Evolutionary conservation across 2,888 invertebrate species (phyloP), one percentile per base, ranked within the genome.

Genomic region (Acleris sparsana): DNA sequence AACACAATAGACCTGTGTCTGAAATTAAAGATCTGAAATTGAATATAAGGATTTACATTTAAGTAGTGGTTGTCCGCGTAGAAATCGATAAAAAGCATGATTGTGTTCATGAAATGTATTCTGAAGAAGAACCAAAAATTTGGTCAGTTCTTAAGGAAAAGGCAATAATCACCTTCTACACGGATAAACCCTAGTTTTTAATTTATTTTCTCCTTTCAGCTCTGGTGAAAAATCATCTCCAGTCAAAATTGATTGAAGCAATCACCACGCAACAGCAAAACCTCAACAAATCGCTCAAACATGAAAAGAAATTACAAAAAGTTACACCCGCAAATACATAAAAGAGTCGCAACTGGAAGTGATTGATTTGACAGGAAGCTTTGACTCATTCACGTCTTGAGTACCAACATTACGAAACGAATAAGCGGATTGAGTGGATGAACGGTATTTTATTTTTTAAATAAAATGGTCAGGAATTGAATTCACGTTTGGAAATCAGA

Each of bases 301-400:
- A 22, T 59, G 48, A 53, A 63, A 49, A 20, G 33, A 11, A 64
- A 49, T 64, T 49, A 55, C 48, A 58, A 29, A 59, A 63, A 53
- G 55, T 52, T 49, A 55, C 53, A 43, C 39, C 22, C 43, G 25
- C 25, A 49, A 55, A 55, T 43, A 55, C 59, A 55, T 55, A 43
- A 60, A 46, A 60, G 33, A 48, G 7, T 16, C 33, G 33, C 9
- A 33, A 33, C 33, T 33, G 33, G 58, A 46, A 39, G 61, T 61
- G 65, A 65, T 65, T 65, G 65, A 65, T 65, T 61, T 65, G 65
- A 61, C 65, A 60, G 65, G 33, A 22, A 52, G 49, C 44, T 51
- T 29, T 56, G 61, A 61, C 55, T 63, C 51, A 13, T 51, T 56
- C 61, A 65, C 60, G 49, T 29, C 48, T 61, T 46, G 20, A 59